Base-by-base conservation (phyloP, 1,140 invertebrate species). In the Hypsibius dujardini region DNA sequence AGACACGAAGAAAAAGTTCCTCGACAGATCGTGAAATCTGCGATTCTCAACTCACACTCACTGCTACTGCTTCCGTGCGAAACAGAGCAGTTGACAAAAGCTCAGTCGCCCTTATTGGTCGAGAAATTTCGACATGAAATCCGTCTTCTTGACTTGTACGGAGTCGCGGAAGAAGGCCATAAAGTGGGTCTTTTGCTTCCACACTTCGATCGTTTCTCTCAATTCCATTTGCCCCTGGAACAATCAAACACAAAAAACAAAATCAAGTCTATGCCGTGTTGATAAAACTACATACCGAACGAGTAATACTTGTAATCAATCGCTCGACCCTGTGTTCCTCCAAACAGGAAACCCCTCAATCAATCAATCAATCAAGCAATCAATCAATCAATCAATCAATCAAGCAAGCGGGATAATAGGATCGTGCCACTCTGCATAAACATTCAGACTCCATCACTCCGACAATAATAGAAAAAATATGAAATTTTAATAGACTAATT, bases 91-190 rank as follows among this genome's bases (percentile, higher is more conserved):
- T 28, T 28, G 28, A 28, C 28, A 28, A 28, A n/a, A 28, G 28
- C 28, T 28, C 28, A 28, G 28, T 28, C 28, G 28, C 28, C 28
- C 28, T 28, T 28, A 28, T 28, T 28, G 28, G 72, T 82, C 77
- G 70, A 88, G 81, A 77, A 96, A 97, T 81, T 95, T 95, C 1
- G 87, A 88, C n/a, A 96, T 80, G 79, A 97, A 97, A 81, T 92
- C 90, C 75, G 85, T 86, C 46, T 90, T 90, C 79, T 90, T 90
- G 2, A 86, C 86, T 75, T 90, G 87, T 71, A 84, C 81, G 0
- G 89, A 88, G 69, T 92, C 88, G 77, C 88, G 87, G 80, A 92
- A 95, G 76, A 86, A 92, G 72, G 80, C 77, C 91, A 95, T 93
- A 1, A 96, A 77, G 76, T 89, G 87, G 28, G 85, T 84, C 74